Evolutionary conservation across 1,140 invertebrate species (phyloP), one percentile per base, ranked within the genome.

Genomic region (Pseudoatta argentina): DNA sequence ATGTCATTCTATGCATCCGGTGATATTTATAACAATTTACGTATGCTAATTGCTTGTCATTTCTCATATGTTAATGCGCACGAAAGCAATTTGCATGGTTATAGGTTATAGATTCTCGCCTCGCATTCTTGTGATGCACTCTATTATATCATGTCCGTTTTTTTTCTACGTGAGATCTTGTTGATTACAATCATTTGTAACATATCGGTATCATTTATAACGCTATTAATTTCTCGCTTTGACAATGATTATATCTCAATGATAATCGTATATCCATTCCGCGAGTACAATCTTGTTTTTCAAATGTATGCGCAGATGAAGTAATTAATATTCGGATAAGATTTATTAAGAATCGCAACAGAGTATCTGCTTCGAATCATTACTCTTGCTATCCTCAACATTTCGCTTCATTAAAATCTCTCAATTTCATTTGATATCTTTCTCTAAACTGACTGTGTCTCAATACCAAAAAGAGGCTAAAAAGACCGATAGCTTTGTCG

Each of bases 81-180:
- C 83, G 30, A 57, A 72, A 77, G 61, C 48, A 71, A 89, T 88
- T 86, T 73, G 72, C 89, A 66, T 76, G n/a, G 88, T 90, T 89
- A 67, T 72, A 72, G 61, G 44, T 44, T 44, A 34, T n/a, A n/a
- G 30, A 66, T 81, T 79, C 27, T 51, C 16, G 21, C 75, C 24
- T 51, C 55, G 63, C 66, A 77, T 76, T 86, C 76, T 72, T 57
- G 10, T 14, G 30, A 67, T 44, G 27, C 59, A 59, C 18, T 21
- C 18, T 44, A 44, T 63, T 73, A 76, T 85, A 8, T 14, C 18
- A 3, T 21, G 14, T 30, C 48, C 1, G 12, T 66, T 78, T 85
- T 64, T 39, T 57, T 78, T 30, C 51, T 27, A 34, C 51, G 69
- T 34, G 16, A 75, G 34, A 75, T 79, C 61, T 18, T 55, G 73